A percentile compares a stretch with the other conserved stretches of the same genome.
phyloP scores from a whole-genome alignment of 2,888 invertebrate genomes.

The Metallyticus violacea region DNA sequence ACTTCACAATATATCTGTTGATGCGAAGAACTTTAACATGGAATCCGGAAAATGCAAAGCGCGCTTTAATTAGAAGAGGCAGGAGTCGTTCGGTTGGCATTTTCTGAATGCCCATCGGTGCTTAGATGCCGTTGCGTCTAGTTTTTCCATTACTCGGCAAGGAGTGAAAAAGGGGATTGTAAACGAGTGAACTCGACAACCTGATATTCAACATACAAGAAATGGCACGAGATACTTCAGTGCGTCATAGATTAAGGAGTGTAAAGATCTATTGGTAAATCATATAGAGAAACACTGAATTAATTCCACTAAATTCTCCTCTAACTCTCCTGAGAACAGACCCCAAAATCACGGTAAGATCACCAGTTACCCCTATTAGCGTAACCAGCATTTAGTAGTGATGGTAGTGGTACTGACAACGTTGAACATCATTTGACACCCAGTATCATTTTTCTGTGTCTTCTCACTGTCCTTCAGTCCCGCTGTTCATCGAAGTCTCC shows the following conservation, averaged over 20 bases:
- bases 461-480: no score
- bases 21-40: background rate
- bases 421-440: no score
- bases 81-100: background rate
- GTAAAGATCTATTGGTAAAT: background rate
- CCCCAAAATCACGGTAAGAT: no score
- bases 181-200: background rate
- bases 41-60: background rate
- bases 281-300: no score
- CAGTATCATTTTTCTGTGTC: no score
- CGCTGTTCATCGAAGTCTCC: no score
- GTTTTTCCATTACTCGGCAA: background rate
- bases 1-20: background rate
- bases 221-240: no score
- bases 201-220: background rate
- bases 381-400: no score
- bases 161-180: background rate
- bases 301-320: no score
- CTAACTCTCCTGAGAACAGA: no score
- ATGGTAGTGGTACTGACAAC: no score
- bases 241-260: background rate
- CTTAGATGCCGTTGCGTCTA: background rate
- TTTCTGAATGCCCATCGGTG: background rate
- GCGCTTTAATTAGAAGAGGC: background rate
- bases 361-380: no score